Conservation (phyloP, 2,888 invertebrate genomes). For the Sialis lutaria region DNA sequence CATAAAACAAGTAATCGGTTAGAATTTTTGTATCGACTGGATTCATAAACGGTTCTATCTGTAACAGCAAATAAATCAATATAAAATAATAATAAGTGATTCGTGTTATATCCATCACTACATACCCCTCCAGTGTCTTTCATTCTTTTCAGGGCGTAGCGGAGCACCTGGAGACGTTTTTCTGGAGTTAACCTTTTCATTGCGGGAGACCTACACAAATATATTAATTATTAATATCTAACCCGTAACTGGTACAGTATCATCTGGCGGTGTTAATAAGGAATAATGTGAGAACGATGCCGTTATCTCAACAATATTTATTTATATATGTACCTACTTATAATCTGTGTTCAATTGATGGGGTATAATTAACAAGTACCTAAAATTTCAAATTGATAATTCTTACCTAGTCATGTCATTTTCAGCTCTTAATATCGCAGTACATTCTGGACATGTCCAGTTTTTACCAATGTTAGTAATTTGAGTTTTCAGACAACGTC, state of each 20-base stretch:
- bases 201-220: slow-evolving; percentile 34
- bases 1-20: slow-evolving; percentile 63
- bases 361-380: too few relatives aligned
- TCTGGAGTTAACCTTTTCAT: slow-evolving; percentile 57
- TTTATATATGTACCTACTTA: neutral
- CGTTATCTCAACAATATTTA: too few relatives aligned
- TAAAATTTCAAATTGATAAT: neutral
- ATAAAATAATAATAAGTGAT: slow-evolving; percentile 1
- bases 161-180: slow-evolving; percentile 60
- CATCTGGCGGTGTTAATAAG: too few relatives aligned
- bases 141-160: slow-evolving; percentile 66
- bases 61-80: slow-evolving; percentile 14
- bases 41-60: slow-evolving; percentile 65
- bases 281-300: too few relatives aligned
- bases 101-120: slow-evolving; percentile 7
- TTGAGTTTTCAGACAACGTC: slow-evolving; percentile 47
- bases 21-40: slow-evolving; percentile 54
- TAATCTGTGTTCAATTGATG: neutral
- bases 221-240: slow-evolving; percentile 2
- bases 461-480: slow-evolving; percentile 27
- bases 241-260: too few relatives aligned
- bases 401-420: slow-evolving; percentile 19
- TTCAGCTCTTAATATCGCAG: slow-evolving; percentile 51
- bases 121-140: slow-evolving; percentile 63
- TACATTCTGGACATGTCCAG: slow-evolving; percentile 85